Evolutionary conservation across 2,113 vertebrate species (phyloP), one percentile per base, ranked within the genome.

Genomic region (Eupsittula cactorum): DNA sequence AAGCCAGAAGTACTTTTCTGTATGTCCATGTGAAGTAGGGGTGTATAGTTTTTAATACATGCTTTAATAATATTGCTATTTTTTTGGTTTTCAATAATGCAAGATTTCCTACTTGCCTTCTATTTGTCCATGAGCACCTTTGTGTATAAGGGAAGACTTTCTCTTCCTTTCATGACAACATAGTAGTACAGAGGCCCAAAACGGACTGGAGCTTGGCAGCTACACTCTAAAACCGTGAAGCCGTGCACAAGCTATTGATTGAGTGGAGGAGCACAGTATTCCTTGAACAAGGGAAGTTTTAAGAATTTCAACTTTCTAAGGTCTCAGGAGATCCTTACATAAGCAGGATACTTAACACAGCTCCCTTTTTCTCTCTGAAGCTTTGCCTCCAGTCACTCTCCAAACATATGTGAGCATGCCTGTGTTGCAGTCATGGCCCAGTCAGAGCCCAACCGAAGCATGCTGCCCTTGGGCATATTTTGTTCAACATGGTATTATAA

Each of bases 361-460:
- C 42, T 90, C 47, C 47, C 35, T 18, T 4, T 19, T 7, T 71
- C 31, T 71, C 29, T 65, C 53, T 53, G 19, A 16, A 67, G 49
- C n/a, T 41, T 59, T 91, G 65, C 39, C 37, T 63, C 52, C 49
- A 60, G n/a, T n/a, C 47, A 23, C 35, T 15, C 10, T 9, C 28
- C 0, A 1, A 16, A 21, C 2, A 6, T 11, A 4, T 3, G 23
- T 7, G 37, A 65, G 44, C 11, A 39, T 0, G 2, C 37, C 29
- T 6, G 12, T 1, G 0, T 2, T 42, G 65, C 16, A 59, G 37
- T 23, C 4, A 6, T 7, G 39, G 33, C 33, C 3, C 0, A 0
- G 8, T 39, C 37, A 50, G 47, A 86, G n/a, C 47, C 67, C 5
- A 4, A 1, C 37, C 1, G 41, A 73, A 59, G 25, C 13, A 59